phyloP scores from a whole-genome alignment of 2,113 vertebrate species.

The Chaenocephalus aceratus region DNA sequence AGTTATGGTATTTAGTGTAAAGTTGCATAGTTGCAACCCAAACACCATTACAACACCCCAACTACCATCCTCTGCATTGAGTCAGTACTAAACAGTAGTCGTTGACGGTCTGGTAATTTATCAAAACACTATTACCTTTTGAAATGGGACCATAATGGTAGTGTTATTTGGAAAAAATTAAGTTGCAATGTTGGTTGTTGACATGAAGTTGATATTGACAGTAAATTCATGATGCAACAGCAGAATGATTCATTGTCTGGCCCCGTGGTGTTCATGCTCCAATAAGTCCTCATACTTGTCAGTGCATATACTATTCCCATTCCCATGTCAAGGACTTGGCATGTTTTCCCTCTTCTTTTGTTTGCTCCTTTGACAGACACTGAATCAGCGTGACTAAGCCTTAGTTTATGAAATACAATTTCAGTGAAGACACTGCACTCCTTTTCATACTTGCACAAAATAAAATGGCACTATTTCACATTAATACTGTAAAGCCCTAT shows the following conservation, averaged over 20 bases:
- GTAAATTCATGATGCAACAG: constrained; percentile 18
- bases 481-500: neutral
- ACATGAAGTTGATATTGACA: constrained; percentile 31
- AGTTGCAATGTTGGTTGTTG: constrained; percentile 10
- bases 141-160: neutral
- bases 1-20: constrained; percentile 1
- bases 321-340: constrained; percentile 25
- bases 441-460: neutral
- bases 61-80: neutral
- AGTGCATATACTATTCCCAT: constrained; percentile 11
- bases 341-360: constrained; percentile 8
- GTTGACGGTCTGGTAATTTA: neutral
- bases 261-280: constrained; percentile 54
- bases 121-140: neutral
- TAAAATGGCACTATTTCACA: too few relatives aligned
- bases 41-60: constrained; percentile 5
- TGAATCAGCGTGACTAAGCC: constrained; percentile 63
- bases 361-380: constrained; percentile 44
- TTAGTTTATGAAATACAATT: constrained; percentile 22
- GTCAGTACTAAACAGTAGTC: neutral
- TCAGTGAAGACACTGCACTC: neutral
- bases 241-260: constrained; percentile 67
- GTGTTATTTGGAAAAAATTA: neutral
- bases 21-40: neutral
- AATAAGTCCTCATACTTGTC: constrained; percentile 53